Evolutionary conservation across 2,888 invertebrate species (phyloP), one percentile per base, ranked within the genome.

Genomic region (Limnephilus rhombicus): DNA sequence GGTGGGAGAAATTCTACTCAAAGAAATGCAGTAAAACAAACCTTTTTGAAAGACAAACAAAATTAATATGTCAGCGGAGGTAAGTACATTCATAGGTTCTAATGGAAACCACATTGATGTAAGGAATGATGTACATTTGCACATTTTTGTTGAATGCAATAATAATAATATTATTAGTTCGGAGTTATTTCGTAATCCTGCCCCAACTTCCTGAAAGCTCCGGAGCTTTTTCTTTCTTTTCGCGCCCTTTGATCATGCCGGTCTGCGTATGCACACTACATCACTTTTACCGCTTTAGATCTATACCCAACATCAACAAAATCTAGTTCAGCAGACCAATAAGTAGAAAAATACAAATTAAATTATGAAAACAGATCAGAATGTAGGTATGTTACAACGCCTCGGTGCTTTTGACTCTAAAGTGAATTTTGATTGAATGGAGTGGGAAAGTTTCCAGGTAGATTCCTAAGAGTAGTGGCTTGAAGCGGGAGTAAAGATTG

Each of bases 231-330:
- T 86, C 29, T 86, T 86, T 86, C 45, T 85, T 86, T 86, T 86
- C 86, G 86, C 45, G 86, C 86, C 86, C 86, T 86, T 45, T 86
- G 86, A 86, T 45, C 24, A 45, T n/a, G 49, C 86, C 86, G 86
- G 37, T 86, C 41, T 86, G 86, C 49, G 86, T 45, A 41, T 86
- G 49, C 86, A 18, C 86, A 49, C 86, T 86, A 45, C 31, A 45
- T 86, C 11, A 86, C 86, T 86, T 86, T 86, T 86, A 86, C 86
- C 83, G 83, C 83, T 83, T 83, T 37, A 34, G 24, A 37, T 24
- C 24, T 34, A 24, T 37, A 37, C 83, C 15, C 18, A 34, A 83
- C 83, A 34, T 34, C 34, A 24, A 18, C 34, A 18, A 41, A 83
- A 37, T 37, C 13, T 41, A 15, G 37, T 24, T 24, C 34, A 83